Evolutionary conservation across 2,113 vertebrate genomes (phyloP).

Genomic region (Mesocricetus auratus): DNA sequence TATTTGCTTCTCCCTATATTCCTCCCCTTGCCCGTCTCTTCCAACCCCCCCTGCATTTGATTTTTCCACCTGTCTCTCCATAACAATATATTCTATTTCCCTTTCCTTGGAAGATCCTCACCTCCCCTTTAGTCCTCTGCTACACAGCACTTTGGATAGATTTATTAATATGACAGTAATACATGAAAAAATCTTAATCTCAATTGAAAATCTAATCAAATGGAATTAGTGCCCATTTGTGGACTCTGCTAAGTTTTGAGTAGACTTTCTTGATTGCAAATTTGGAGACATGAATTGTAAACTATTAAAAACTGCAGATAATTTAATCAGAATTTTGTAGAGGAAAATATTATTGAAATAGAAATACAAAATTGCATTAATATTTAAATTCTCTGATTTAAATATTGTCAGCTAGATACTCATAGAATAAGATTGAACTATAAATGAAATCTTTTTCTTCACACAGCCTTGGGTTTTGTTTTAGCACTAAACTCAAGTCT

Average conservation of each 20-base stretch:
- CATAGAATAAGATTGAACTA: neutral
- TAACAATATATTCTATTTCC: neutral
- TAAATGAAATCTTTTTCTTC: neutral
- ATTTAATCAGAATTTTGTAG: constrained; percentile 42
- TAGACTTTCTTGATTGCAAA: constrained; percentile 61
- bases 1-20: neutral
- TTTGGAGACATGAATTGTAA: constrained; percentile 62
- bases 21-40: neutral
- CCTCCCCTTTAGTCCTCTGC: neutral
- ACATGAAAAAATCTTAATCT: constrained; percentile 30
- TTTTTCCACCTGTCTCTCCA: too few relatives aligned
- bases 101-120: neutral
- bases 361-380: neutral
- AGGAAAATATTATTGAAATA: constrained; percentile 42
- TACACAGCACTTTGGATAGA: neutral
- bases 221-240: constrained; percentile 2
- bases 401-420: constrained; percentile 19
- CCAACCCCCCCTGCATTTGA: rapidly evolving
- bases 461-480: neutral
- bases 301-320: constrained; percentile 4
- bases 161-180: neutral
- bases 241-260: neutral
- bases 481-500: neutral
- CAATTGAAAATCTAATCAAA: constrained; percentile 38
- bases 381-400: constrained; percentile 46